Conservation (phyloP, 2,888 invertebrate genomes). For the Pollenia angustigena region DNA sequence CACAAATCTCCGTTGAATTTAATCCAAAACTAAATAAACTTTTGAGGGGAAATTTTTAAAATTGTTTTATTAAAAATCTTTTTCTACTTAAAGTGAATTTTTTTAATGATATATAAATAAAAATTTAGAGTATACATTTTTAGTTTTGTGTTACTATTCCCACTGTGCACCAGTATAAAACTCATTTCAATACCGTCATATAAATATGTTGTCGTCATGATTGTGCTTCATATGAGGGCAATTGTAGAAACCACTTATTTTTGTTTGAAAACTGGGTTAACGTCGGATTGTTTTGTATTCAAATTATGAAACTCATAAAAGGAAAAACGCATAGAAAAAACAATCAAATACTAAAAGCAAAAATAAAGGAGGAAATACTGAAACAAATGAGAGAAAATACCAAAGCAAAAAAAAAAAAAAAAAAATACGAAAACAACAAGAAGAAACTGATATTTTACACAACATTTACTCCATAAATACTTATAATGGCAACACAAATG, state of each 20-base stretch:
- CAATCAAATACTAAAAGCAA: background rate
- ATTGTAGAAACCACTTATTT: conserved; percentile 64
- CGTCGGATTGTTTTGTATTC: conserved; percentile 56
- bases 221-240: conserved; percentile 41
- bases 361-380: background rate
- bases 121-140: background rate
- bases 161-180: background rate
- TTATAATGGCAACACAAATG: conserved; percentile 48
- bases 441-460: conserved; percentile 60
- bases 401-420: conserved; percentile 36
- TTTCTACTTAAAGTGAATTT: too few species aligned
- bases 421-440: background rate
- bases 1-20: too few species aligned
- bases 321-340: background rate
- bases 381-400: conserved; percentile 10
- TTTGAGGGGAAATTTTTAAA: too few species aligned
- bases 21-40: too few species aligned
- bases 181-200: conserved; percentile 13
- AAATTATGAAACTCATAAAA: conserved; percentile 52
- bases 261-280: conserved; percentile 68
- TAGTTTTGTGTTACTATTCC: background rate
- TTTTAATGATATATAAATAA: too few species aligned
- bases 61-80: too few species aligned
- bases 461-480: conserved; percentile 52
- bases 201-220: conserved; percentile 27